phyloP scores from a whole-genome alignment of 2,888 invertebrate genomes.

The Operophtera brumata region DNA sequence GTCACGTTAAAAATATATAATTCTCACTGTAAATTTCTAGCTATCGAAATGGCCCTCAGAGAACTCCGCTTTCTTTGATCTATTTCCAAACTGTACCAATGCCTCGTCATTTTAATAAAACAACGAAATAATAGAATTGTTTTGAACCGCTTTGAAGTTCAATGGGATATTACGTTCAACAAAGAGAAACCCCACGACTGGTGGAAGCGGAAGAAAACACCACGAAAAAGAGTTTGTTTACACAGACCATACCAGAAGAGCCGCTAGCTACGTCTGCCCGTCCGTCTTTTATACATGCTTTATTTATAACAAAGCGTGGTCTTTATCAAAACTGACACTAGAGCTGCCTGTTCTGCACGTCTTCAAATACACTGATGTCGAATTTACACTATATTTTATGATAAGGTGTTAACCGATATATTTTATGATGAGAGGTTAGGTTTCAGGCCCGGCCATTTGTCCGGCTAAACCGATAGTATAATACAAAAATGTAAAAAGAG shows the following conservation, averaged over 20 bases:
- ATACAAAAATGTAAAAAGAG: too few species aligned
- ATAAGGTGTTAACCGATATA: too few species aligned
- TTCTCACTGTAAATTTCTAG: neutral
- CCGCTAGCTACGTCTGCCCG: conserved; percentile 8
- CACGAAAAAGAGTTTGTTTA: conserved; percentile 45
- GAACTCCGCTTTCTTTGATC: conserved; percentile 14
- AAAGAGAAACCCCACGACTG: conserved; percentile 43
- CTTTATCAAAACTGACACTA: too few species aligned
- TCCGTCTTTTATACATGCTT: conserved; percentile 5
- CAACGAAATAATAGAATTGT: conserved; percentile 19
- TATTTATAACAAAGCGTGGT: too few species aligned
- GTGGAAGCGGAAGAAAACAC: conserved; percentile 35
- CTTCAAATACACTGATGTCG: too few species aligned
- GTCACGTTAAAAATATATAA: neutral
- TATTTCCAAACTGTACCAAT: conserved; percentile 5
- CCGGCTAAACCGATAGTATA: too few species aligned
- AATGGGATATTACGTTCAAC: conserved; percentile 41
- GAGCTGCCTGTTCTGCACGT: too few species aligned
- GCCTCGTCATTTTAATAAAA: conserved; percentile 14
- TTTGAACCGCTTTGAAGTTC: conserved; percentile 34
- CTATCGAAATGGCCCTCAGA: neutral
- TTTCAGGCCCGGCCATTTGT: too few species aligned
- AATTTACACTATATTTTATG: too few species aligned
- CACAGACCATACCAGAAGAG: conserved; percentile 44
- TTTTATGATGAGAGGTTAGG: too few species aligned